Conservation (phyloP, 2,797 vertebrate genomes). For the Hipposideros larvatus region DNA sequence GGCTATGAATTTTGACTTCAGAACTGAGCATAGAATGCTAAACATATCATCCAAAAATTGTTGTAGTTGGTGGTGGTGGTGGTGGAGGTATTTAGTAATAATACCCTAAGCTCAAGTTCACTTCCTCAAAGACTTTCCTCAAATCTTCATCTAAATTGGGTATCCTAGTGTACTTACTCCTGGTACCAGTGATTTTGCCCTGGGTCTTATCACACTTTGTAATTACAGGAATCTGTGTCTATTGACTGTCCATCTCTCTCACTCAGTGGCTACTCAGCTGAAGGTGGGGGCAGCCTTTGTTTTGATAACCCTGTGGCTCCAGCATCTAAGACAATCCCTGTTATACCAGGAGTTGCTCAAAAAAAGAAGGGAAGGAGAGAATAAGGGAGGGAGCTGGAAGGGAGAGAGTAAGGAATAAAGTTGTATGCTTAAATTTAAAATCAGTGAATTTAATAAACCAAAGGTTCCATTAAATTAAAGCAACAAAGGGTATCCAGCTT, state of each 20-base stretch:
- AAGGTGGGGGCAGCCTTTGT: neutral
- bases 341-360: neutral
- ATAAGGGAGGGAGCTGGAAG: neutral
- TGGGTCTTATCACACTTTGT: neutral
- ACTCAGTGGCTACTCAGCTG: neutral
- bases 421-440: neutral
- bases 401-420: neutral
- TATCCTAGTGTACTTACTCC: neutral
- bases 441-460: neutral
- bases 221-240: neutral
- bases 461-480: neutral
- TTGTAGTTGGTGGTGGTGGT: neutral
- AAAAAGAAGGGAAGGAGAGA: neutral
- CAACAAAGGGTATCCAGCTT: neutral
- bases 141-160: neutral
- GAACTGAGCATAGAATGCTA: neutral
- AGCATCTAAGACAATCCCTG: neutral
- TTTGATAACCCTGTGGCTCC: neutral
- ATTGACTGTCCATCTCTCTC: neutral
- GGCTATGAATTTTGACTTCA: neutral
- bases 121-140: neutral
- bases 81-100: neutral
- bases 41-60: neutral
- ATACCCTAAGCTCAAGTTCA: neutral
- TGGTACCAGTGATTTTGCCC: neutral